Evolutionary conservation across 2,113 vertebrate genomes (phyloP).

Genomic region (Actinemys pallida): DNA sequence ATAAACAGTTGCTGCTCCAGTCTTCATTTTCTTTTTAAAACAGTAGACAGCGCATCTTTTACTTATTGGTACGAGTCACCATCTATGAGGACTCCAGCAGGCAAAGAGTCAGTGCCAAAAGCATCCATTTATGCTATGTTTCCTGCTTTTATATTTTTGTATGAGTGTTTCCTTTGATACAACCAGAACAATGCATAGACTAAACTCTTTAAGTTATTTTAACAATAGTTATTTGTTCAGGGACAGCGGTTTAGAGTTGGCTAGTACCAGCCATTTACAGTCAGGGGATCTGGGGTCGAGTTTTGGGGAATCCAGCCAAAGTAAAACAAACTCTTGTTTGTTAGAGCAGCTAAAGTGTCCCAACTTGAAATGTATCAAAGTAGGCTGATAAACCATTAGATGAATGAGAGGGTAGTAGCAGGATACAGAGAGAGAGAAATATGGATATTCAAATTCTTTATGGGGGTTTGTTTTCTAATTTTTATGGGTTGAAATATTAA

Average conservation of each 20-base stretch:
- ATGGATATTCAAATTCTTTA: not conserved
- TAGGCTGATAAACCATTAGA: not conserved
- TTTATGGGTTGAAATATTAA: not conserved
- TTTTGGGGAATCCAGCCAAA: slow-evolving; percentile 47
- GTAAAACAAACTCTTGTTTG: slow-evolving; percentile 51
- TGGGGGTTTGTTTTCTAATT: not conserved
- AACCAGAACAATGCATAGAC: slow-evolving; percentile 59
- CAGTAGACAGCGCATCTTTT: not conserved
- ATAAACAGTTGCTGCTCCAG: not conserved
- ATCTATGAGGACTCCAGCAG: not conserved
- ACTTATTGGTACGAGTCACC: slow-evolving; percentile 4
- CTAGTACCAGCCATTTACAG: slow-evolving; percentile 71
- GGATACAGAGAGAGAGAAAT: not conserved
- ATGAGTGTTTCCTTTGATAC: slow-evolving; percentile 70
- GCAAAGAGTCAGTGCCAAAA: slow-evolving; percentile 4
- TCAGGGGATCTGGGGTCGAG: slow-evolving; percentile 15
- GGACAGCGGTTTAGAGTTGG: slow-evolving; percentile 66
- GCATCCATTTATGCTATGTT: slow-evolving; percentile 40
- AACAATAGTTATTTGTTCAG: slow-evolving; percentile 72
- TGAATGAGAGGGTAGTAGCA: not conserved
- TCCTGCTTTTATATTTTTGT: slow-evolving; percentile 70
- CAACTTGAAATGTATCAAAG: slow-evolving; percentile 22
- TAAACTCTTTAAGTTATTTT: slow-evolving; percentile 9
- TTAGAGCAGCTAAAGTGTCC: slow-evolving; percentile 8
- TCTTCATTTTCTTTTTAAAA: slow-evolving; percentile 24